phyloP scores from a whole-genome alignment of 2,888 invertebrate genomes.

The Morpho achilles region DNA sequence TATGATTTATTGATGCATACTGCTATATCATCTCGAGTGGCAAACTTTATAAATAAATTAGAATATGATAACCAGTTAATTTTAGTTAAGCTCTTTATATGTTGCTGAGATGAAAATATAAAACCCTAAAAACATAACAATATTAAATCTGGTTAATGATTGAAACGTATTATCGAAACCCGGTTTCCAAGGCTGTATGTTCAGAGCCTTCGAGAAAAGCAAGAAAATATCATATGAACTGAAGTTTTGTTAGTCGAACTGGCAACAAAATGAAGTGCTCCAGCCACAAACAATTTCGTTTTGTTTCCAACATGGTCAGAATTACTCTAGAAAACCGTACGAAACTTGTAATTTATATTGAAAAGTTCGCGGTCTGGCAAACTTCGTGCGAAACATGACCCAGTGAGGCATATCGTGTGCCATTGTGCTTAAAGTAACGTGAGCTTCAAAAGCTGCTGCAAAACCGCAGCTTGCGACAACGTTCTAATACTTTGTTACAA shows the following conservation, averaged over 20 bases:
- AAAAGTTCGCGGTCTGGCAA: constrained; percentile 13
- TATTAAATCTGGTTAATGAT: no score
- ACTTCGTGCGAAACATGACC: constrained; percentile 13
- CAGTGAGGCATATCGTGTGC: constrained; percentile 4
- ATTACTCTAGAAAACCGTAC: constrained; percentile 4
- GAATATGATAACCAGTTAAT: no score
- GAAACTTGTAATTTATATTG: constrained; percentile 16
- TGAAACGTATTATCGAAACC: no score
- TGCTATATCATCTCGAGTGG: no score
- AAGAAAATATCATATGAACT: neutral
- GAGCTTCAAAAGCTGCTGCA: constrained; percentile 3
- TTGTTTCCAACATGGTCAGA: neutral
- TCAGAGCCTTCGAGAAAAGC: no score
- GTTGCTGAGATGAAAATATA: no score
- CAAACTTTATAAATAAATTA: no score
- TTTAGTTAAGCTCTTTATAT: no score
- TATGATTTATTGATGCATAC: no score
- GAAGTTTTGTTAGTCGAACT: neutral
- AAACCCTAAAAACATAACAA: no score
- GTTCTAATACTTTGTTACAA: neutral
- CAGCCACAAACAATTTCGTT: constrained; percentile 7
- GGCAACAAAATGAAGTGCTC: neutral
- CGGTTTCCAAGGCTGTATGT: no score
- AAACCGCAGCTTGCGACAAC: constrained; percentile 4
- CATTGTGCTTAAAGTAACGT: constrained; percentile 7